Evolutionary conservation across 2,113 vertebrate species (phyloP).

Genomic region (Tychaedon coryphoeus): DNA sequence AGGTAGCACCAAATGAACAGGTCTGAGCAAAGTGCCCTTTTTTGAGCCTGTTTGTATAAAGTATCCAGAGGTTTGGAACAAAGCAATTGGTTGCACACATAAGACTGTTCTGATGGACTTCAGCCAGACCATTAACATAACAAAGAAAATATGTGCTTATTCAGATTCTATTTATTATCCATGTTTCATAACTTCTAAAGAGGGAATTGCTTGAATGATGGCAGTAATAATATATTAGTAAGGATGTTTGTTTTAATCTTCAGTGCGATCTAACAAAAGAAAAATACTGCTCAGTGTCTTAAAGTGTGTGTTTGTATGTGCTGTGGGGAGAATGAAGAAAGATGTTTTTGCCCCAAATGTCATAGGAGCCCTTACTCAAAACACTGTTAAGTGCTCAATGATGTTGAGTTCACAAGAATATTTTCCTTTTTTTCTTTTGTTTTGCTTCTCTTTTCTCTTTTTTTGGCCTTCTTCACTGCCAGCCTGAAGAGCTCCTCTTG

Average conservation of each 20-base stretch:
- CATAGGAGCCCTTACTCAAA: not conserved
- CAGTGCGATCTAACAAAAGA: not conserved
- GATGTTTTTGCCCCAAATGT: not conserved
- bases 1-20: not conserved
- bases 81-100: not conserved
- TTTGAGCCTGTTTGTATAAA: not conserved
- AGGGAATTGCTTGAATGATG: not conserved
- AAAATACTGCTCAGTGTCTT: not conserved
- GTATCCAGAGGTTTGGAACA: not conserved
- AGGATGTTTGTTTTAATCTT: not conserved
- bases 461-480: not conserved
- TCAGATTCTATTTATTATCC: not conserved
- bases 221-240: not conserved
- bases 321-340: not conserved
- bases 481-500: not conserved
- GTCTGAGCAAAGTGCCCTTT: not conserved
- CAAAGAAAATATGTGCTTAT: slow-evolving; percentile 42
- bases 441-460: not conserved
- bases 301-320: not conserved
- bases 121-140: slow-evolving; percentile 40
- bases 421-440: not conserved
- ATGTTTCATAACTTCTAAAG: slow-evolving; percentile 30
- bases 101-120: not conserved
- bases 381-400: not conserved
- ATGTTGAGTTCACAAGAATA: not conserved